Base-by-base conservation (phyloP, 2,797 vertebrate genomes). In the Ctenochaetus hawaiiensis region DNA sequence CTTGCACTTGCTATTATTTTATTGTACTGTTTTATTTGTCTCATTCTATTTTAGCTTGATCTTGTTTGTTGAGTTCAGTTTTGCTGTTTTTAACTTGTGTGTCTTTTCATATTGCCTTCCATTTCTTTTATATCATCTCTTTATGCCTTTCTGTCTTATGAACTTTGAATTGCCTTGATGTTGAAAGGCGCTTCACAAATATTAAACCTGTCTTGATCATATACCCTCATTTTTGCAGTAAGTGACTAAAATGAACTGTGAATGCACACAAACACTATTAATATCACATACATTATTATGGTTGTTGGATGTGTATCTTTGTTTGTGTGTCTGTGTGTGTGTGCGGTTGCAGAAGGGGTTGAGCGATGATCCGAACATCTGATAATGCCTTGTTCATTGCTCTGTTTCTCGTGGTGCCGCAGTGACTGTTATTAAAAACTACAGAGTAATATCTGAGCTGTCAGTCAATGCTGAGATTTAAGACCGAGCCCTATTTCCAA, bases 371-470 rank as follows among this genome's bases (percentile, higher is more conserved):
- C 59, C 58, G 75, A 83, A 88, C 72, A 83, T 80, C 80, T 74
- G 90, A 92, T 87, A 82, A 75, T 56, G 18, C 62, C 18, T 54
- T 63, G 86, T 84, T 92, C 85, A 76, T 87, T 30, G 65, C 75
- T 81, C 67, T 10, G 16, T 86, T 86, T 91, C 87, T 81, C 26
- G 69, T 78, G 86, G 70, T 13, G 44, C 64, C 2, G 26, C 75
- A 16, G 83, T 79, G 77, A 83, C 76, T 78, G 71, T 91, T 94
- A 95, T 94, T 94, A 93, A 94, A 94, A 93, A 90, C 84, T 84
- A 90, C 84, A 84, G 81, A 89, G 87, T 88, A 95, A 94, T 94
- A 94, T 94, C 88, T 49, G 81, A 89, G 67, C 85, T 91, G 92
- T 90, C 93, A 91, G 65, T 94, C 94, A 90, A 68, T n/a, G 62